Base-by-base conservation (phyloP, 2,888 invertebrate species). In the Amphipyra berbera region DNA sequence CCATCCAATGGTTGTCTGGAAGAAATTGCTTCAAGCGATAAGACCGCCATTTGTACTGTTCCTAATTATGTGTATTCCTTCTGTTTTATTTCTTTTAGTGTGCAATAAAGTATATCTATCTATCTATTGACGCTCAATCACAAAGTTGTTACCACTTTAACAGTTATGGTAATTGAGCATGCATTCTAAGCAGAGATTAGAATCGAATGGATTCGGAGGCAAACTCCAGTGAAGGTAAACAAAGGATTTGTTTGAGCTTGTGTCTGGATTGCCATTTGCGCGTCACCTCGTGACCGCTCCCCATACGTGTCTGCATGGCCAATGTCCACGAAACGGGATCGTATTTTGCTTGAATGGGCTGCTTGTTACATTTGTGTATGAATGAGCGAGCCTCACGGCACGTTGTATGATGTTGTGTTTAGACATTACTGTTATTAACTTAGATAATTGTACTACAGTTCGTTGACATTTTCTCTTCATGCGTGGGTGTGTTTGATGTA, bases 401-500 rank as follows among this genome's bases (percentile, higher is more conserved):
- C 41, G 15, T 50, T 15, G n/a, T 30, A 27, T 14, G 13, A 37
- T 30, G 13, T 54, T 48, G 21, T 50, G 54, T 63, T 60, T 52
- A 46, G 15, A 45, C 21, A 45, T 58, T 48, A 60, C 67, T 58
- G 76, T 63, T 58, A 52, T 37, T 63, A 56, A 46, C 68, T 76
- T 63, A 62, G 41, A 73, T 73, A 58, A 76, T 73, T 55, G 58
- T 68, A 35, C 45, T 55, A 52, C 27, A 47, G 75, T 66, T 76
- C 75, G 75, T 74, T 78, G 75, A 66, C 75, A 61, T 62, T 45
- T 64, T 54, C 14, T 46, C 47, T 55, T 42, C 35, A 52, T 55
- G 41, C 41, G 52, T 55, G 41, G 38, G 52, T 55, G 37, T 27
- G 9, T 35, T 53, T 53, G 9, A 41, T 14, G 27, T n/a, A 37